phyloP scores from a whole-genome alignment of 2,797 vertebrate species.

The Karalla daura region DNA sequence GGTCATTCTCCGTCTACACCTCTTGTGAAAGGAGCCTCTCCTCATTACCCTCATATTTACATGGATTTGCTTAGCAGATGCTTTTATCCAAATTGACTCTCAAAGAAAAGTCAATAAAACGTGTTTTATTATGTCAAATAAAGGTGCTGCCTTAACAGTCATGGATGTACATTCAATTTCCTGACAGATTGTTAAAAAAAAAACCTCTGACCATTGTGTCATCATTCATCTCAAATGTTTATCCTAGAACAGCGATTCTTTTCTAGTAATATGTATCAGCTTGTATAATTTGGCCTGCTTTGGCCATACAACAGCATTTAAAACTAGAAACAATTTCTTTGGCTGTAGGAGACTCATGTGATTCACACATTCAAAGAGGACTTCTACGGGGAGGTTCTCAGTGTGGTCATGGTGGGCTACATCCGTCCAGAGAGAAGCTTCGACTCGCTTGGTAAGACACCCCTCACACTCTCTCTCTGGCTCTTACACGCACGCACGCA shows the following conservation, averaged over 20 bases:
- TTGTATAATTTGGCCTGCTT: neutral
- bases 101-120: too few relatives aligned
- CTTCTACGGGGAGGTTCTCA: conserved; percentile 95
- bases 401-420: conserved; percentile 92
- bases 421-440: conserved; percentile 95
- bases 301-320: neutral
- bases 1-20: neutral
- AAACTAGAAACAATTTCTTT: conserved; percentile 4
- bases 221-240: neutral
- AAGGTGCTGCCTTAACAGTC: too few relatives aligned
- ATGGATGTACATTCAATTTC: neutral
- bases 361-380: conserved; percentile 96
- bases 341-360: conserved; percentile 92
- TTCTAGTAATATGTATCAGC: too few relatives aligned
- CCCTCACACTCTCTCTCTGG: neutral
- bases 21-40: too few relatives aligned
- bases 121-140: too few relatives aligned
- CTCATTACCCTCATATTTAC: too few relatives aligned
- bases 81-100: too few relatives aligned
- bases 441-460: conserved; percentile 88
- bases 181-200: neutral
- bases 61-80: too few relatives aligned
- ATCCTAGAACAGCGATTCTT: too few relatives aligned
- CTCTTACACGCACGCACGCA: neutral
- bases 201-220: neutral